Evolutionary conservation across 1,140 invertebrate species (phyloP), one percentile per base, ranked within the genome.

Genomic region (Steinernema khuongi): DNA sequence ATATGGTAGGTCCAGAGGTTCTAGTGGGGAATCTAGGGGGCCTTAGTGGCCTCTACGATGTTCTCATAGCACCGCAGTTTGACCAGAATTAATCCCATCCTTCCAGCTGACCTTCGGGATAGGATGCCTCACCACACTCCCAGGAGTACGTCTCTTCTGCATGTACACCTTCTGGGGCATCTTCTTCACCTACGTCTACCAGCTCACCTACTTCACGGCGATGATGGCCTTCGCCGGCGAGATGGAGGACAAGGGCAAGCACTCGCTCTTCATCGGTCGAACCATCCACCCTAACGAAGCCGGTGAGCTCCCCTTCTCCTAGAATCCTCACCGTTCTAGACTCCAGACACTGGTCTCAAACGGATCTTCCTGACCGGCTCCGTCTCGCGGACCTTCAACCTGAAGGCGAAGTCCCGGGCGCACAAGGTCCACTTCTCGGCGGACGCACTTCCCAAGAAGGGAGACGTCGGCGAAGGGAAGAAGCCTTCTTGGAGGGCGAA

Each of bases 101-200:
- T 74, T 76, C 29, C 72, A 85, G 83, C 79, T 88, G 1, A 87
- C 87, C 26, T 88, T 88, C 79, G 85, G 84, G 30, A 87, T 88
- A 36, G 87, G 88, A 2, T 85, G 86, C 29, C 84, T 82, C 17
- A 87, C 86, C 36, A 79, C 86, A 18, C 85, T 87, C 14, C 86
- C 87, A 74, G 84, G 85, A 29, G 86, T 88, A 18, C 77, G 84
- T 33, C 84, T 87, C 69, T 88, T 88, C 76, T 88, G 87, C 74
- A 74, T 87, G 18, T 88, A 86, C 76, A 80, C 86, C 77, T 87
- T 84, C 72, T 76, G 83, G 29, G 86, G 86, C 2, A 80, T 87
- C 14, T 68, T 86, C 2, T 86, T 88, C 69, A 87, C 86, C 68
- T 88, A 88, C 74, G 44, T 87, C 30, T 87, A 86, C 71, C 86